phyloP scores from a whole-genome alignment of 2,113 vertebrate genomes.

The Silurus glanis region DNA sequence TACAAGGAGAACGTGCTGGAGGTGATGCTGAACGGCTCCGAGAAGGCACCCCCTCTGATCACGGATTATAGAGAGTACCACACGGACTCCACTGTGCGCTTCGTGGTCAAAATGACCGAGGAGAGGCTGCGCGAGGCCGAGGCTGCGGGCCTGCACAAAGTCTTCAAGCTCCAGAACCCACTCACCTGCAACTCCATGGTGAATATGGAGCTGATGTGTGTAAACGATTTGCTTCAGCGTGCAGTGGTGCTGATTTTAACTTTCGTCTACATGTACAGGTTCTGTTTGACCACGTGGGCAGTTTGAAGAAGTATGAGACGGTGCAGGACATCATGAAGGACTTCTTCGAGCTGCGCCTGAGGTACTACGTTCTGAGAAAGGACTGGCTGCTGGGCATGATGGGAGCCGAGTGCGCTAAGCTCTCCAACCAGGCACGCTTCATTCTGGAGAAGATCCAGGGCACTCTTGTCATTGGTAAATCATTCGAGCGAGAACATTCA shows the following conservation, averaged over 20 bases:
- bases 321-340: constrained; percentile 86
- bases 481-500: neutral
- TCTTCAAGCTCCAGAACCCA: constrained; percentile 90
- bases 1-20: constrained; percentile 97
- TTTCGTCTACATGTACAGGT: constrained; percentile 70
- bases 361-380: constrained; percentile 89
- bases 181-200: constrained; percentile 87
- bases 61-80: constrained; percentile 96
- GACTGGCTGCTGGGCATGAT: constrained; percentile 93
- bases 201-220: neutral
- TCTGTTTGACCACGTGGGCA: constrained; percentile 92
- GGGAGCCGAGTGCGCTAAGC: constrained; percentile 83
- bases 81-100: constrained; percentile 92
- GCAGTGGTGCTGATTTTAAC: neutral
- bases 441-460: constrained; percentile 97
- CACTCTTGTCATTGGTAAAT: constrained; percentile 89
- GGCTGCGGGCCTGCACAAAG: constrained; percentile 87
- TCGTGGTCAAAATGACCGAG: constrained; percentile 87
- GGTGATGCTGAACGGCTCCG: constrained; percentile 90
- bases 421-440: constrained; percentile 96
- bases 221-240: neutral
- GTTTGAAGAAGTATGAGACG: constrained; percentile 90
- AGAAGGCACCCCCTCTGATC: constrained; percentile 90
- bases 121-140: constrained; percentile 84
- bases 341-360: constrained; percentile 89